A percentile compares a stretch with the other conserved stretches of the same genome.
These are phyloP conservation scores for Molossus alvarezi DNA, from an alignment of 2,797 vertebrate genomes.

Conservation along the genomic window DNA sequence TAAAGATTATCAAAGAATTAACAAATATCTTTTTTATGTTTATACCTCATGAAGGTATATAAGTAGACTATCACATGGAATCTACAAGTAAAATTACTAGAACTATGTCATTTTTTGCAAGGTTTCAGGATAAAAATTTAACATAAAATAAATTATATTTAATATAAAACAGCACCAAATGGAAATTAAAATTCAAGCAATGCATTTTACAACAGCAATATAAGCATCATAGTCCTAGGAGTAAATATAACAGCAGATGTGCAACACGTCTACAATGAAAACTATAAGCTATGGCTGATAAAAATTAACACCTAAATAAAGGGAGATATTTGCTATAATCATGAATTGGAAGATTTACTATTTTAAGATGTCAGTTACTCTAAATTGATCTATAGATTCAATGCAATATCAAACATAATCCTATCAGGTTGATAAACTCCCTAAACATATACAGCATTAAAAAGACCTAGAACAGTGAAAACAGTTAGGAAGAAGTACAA, in stretches of 20 bases:
- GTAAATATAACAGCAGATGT: slow-evolving; percentile 2
- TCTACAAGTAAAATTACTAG: background rate
- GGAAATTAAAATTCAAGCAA: slow-evolving; percentile 30
- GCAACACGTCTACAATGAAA: background rate
- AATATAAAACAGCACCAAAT: background rate
- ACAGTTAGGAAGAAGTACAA: background rate
- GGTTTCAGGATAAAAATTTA: background rate
- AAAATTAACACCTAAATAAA: slow-evolving; percentile 39
- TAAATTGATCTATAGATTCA: background rate
- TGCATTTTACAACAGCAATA: slow-evolving; percentile 8
- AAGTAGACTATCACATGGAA: background rate
- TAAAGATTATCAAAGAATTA: slow-evolving; percentile 23
- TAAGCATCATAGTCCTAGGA: background rate
- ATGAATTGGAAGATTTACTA: slow-evolving; percentile 7
- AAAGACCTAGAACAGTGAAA: background rate
- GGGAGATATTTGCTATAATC: background rate
- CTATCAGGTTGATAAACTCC: background rate
- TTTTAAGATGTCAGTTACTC: background rate
- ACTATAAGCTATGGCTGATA: background rate
- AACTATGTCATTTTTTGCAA: background rate
- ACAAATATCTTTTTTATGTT: background rate
- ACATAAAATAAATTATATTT: slow-evolving; percentile 9
- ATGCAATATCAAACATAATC: background rate
- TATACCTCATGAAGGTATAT: background rate
- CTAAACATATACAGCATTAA: background rate